phyloP scores from a whole-genome alignment of 2,797 vertebrate species.

The Tarsius wallacei region DNA sequence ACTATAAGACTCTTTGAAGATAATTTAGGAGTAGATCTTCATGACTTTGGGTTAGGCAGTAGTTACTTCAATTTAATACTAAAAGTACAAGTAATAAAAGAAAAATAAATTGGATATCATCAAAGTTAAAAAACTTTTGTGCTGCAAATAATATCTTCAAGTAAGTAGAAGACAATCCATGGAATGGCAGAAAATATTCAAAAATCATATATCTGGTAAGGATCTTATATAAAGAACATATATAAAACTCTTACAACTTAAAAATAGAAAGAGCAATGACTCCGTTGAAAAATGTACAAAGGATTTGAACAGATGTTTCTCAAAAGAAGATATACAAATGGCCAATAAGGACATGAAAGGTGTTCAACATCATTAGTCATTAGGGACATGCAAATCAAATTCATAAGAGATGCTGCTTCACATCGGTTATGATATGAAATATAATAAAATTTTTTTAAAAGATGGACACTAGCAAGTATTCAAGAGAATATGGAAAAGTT shows the following conservation, averaged over 20 bases:
- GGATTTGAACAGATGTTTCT: conserved; percentile 51
- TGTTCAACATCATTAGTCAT: conserved; percentile 15
- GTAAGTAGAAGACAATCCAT: conserved; percentile 43
- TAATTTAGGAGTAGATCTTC: conserved; percentile 59
- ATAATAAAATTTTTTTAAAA: background rate
- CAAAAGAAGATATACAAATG: conserved; percentile 37
- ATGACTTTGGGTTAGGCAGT: conserved; percentile 9
- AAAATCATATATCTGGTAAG: conserved; percentile 22
- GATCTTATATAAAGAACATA: conserved; percentile 35
- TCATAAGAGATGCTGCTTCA: conserved; percentile 27
- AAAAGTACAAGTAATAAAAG: conserved; percentile 60
- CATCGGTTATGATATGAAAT: background rate
- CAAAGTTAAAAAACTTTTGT: conserved; percentile 36
- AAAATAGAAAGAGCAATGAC: conserved; percentile 40
- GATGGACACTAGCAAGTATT: background rate
- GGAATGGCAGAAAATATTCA: conserved; percentile 56
- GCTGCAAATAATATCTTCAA: conserved; percentile 23
- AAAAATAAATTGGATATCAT: conserved; percentile 44
- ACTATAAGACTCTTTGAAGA: conserved; percentile 48
- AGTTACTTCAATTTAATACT: conserved; percentile 22
- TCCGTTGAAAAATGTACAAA: conserved; percentile 34
- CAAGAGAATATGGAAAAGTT: conserved; percentile 11
- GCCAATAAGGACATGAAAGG: conserved; percentile 50
- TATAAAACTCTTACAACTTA: conserved; percentile 17
- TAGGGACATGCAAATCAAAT: conserved; percentile 54